Conservation (phyloP, 2,113 vertebrate species). For the Tetraodon nigroviridis region DNA sequence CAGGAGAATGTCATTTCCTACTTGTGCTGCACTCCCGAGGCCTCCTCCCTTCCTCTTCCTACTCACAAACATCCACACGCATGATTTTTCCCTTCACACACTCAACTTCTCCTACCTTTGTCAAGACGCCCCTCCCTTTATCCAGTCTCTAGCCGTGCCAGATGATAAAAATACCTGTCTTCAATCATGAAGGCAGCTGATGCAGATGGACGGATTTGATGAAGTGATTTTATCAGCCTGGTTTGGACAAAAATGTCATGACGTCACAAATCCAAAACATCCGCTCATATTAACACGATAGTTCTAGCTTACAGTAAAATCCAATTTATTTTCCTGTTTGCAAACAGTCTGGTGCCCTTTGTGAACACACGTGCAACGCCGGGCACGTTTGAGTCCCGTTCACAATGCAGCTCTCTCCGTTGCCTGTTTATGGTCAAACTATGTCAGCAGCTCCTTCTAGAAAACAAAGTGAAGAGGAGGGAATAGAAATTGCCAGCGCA, state of each 20-base stretch:
- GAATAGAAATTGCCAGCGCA: too few relatives aligned
- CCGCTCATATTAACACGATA: too few relatives aligned
- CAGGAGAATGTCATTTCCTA: slow-evolving; percentile 29
- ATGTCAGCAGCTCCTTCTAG: slow-evolving; percentile 19
- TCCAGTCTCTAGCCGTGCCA: too few relatives aligned
- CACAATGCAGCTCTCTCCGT: slow-evolving; percentile 9
- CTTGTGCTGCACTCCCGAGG: slow-evolving; percentile 1
- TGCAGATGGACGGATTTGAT: too few relatives aligned
- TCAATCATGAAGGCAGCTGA: too few relatives aligned
- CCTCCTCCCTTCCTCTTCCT: slow-evolving; percentile 52
- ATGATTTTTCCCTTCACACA: slow-evolving; percentile 4
- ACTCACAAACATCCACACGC: too few relatives aligned
- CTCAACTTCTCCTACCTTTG: too few relatives aligned
- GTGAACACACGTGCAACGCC: background rate
- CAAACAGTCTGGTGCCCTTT: background rate
- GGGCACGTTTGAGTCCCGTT: slow-evolving; percentile 4
- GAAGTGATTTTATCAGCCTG: too few relatives aligned
- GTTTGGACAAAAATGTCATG: too few relatives aligned
- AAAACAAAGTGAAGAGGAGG: background rate
- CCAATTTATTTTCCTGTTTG: too few relatives aligned
- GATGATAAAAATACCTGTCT: background rate
- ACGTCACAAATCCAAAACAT: too few relatives aligned
- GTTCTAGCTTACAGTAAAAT: background rate
- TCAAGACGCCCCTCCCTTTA: background rate
- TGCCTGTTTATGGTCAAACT: slow-evolving; percentile 55